A percentile compares a stretch with the other conserved stretches of the same genome.
These are phyloP conservation scores for Drosophila neocordata DNA, from an alignment of 1,140 invertebrate species.

Conservation along the genomic window DNA sequence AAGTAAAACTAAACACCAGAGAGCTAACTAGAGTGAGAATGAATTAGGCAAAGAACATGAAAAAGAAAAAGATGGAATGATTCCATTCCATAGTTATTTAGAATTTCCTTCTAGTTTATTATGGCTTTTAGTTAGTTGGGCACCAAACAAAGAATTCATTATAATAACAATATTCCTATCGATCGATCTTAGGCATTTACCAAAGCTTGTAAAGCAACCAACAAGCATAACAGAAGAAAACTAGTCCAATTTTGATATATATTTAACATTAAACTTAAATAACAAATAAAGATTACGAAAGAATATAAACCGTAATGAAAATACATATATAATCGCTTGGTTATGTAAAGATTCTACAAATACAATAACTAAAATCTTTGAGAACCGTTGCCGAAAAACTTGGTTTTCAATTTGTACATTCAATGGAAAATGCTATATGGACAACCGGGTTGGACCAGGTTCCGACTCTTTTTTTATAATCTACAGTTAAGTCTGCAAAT, in stretches of 20 bases:
- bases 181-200: constrained; percentile 66
- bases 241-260: constrained; percentile 80
- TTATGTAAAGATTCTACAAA: no score
- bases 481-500: neutral
- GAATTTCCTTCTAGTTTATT: constrained; percentile 46
- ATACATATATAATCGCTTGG: neutral
- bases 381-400: no score
- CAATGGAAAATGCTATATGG: neutral
- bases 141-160: constrained; percentile 23
- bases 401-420: no score
- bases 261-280: constrained; percentile 74
- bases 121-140: constrained; percentile 59
- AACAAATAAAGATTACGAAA: constrained; percentile 51
- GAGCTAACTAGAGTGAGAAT: neutral
- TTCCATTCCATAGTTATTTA: neutral
- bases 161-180: constrained; percentile 48
- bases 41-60: neutral
- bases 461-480: neutral
- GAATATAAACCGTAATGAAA: neutral
- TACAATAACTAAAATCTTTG: no score
- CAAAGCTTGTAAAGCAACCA: constrained; percentile 63
- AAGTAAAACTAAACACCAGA: constrained; percentile 39
- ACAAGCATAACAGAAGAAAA: constrained; percentile 33
- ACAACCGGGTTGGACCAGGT: neutral
- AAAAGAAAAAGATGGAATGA: neutral